phyloP scores from a whole-genome alignment of 1,140 invertebrate species.

The Pseudomyrmex gracilis region DNA sequence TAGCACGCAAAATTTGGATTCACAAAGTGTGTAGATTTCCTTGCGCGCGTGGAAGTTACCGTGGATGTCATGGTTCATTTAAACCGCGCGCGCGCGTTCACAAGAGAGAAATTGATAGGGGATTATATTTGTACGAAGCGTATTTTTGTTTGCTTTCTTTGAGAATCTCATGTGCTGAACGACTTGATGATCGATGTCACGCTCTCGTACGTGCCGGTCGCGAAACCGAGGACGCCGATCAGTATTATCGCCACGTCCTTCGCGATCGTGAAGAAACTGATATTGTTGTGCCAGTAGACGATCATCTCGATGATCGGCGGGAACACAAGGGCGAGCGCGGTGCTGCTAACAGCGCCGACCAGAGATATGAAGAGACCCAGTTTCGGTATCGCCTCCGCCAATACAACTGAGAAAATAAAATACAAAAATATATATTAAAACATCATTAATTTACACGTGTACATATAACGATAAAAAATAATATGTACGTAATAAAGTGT shows the following conservation, averaged over 20 bases:
- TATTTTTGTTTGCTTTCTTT: neutral
- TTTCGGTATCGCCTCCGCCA: constrained; percentile 93
- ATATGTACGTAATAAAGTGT: neutral
- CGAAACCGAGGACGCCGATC: constrained; percentile 90
- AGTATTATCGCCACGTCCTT: constrained; percentile 90
- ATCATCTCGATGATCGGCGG: constrained; percentile 95
- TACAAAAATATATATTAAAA: neutral
- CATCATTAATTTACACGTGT: neutral
- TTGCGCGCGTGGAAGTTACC: neutral
- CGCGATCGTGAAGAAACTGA: constrained; percentile 82
- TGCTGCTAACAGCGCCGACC: constrained; percentile 95
- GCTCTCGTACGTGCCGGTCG: constrained; percentile 91
- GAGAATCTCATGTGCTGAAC: constrained; percentile 71
- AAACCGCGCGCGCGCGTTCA: constrained; percentile 19
- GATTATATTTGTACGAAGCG: constrained; percentile 22
- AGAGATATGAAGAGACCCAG: constrained; percentile 95
- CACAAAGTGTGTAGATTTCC: neutral
- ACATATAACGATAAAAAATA: neutral
- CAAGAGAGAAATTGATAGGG: constrained; percentile 15
- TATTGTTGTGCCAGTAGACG: constrained; percentile 85
- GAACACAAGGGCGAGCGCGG: constrained; percentile 94
- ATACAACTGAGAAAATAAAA: constrained; percentile 88
- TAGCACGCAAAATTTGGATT: constrained; percentile 2
- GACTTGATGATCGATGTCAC: constrained; percentile 87
- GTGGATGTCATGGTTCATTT: constrained; percentile 66